Conservation (phyloP, 2,888 invertebrate species). For the Diarsia rubi region DNA sequence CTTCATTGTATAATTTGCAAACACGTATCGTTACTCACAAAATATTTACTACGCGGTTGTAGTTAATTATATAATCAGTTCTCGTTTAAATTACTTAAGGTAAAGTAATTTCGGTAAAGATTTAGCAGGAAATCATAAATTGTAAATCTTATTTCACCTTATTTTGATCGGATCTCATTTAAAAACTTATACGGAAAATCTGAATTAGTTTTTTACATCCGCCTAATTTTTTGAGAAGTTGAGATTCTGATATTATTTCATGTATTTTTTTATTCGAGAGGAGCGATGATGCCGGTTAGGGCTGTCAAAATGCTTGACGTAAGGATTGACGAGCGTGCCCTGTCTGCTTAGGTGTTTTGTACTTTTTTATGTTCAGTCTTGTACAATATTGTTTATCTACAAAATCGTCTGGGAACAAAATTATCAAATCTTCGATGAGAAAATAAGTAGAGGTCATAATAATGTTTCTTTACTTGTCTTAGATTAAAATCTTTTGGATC, state of each 20-base stretch:
- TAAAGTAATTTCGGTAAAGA: constrained; percentile 14
- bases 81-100: neutral
- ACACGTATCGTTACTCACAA: too few relatives aligned
- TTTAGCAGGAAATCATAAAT: constrained; percentile 41
- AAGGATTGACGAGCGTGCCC: constrained; percentile 88
- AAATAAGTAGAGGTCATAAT: constrained; percentile 59
- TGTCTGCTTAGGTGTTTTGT: constrained; percentile 80
- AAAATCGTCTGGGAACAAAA: constrained; percentile 72
- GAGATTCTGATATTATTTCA: constrained; percentile 73
- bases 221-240: constrained; percentile 64
- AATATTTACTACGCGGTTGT: neutral
- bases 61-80: constrained; percentile 4
- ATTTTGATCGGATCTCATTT: constrained; percentile 51
- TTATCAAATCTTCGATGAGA: constrained; percentile 59
- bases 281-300: constrained; percentile 88
- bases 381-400: constrained; percentile 83
- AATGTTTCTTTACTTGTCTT: constrained; percentile 36
- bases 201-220: constrained; percentile 62
- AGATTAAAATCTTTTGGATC: constrained; percentile 22
- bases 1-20: neutral
- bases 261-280: constrained; percentile 77
- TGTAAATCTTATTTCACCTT: constrained; percentile 22
- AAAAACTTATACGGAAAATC: constrained; percentile 51
- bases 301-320: constrained; percentile 89
- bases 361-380: constrained; percentile 82